Evolutionary conservation across 2,113 vertebrate species (phyloP), one percentile per base, ranked within the genome.

Genomic region (Neogobius melanostomus): DNA sequence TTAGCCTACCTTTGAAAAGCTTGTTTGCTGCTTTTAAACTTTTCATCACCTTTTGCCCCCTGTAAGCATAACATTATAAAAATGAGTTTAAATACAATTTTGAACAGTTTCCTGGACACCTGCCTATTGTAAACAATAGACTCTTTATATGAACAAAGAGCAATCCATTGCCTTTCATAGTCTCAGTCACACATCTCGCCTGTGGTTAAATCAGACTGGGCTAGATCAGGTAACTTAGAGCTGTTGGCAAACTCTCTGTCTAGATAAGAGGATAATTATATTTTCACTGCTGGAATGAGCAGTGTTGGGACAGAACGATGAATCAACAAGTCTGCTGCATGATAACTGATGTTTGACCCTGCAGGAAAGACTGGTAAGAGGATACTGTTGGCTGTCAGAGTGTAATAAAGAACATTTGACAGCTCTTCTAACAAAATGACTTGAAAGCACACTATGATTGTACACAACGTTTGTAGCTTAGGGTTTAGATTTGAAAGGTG

Each of bases 231-330:
- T 90, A 75, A 81, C 86, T 69, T 66, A 48, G 68, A 72, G 80
- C 54, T 77, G 81, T 84, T 90, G 86, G 82, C 86, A 89, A 89
- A 88, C 81, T 87, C 57, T n/a, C 57, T 8, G 46, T 86, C 77
- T 66, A 73, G 80, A 81, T 78, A 14, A 7, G 42, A 65, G 83
- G 77, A 88, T 86, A 80, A 71, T 64, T 72, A 83, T 76, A 83
- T 84, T 87, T 85, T 85, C 81, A 86, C 80, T 71, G 44, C 72
- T 74, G 61, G 68, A 60, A 68, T 77, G 75, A 82, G 64, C 72
- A 73, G 61, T 69, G 62, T 52, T 56, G 54, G 75, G 68, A 10
- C 11, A 64, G 67, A 80, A 65, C 51, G 64, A 64, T 76, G 77
- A 82, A 86, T 76, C 78, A 77, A 86, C 80, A 83, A 64, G 84